Evolutionary conservation across 2,113 vertebrate genomes (phyloP).

Genomic region (Percina caprodes): DNA sequence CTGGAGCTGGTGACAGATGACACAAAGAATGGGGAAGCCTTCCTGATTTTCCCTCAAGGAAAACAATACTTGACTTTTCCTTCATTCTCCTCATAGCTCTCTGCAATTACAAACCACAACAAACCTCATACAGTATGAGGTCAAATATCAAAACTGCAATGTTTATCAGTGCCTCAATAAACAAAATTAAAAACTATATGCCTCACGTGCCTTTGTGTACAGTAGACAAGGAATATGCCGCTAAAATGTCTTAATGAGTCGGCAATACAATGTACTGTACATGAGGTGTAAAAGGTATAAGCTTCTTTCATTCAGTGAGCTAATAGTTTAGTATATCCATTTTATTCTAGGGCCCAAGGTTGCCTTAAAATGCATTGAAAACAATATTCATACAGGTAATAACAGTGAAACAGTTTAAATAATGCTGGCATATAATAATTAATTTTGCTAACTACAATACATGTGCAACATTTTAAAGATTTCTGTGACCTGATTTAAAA

Average conservation of each 20-base stretch:
- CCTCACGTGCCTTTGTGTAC: neutral
- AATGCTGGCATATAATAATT: neutral
- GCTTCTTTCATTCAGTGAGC: no score
- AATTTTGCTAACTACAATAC: neutral
- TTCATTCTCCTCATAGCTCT: neutral
- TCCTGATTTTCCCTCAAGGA: neutral
- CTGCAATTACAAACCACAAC: neutral
- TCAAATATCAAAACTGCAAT: neutral
- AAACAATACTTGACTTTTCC: constrained; percentile 46
- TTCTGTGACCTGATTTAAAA: neutral
- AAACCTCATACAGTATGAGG: neutral
- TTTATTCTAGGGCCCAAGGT: no score
- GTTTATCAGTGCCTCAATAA: neutral
- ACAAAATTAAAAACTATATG: neutral
- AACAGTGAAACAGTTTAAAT: no score
- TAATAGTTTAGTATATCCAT: no score
- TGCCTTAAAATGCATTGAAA: no score
- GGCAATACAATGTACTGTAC: neutral
- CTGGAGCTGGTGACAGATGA: constrained; percentile 74
- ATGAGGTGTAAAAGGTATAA: neutral
- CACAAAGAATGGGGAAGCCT: constrained; percentile 72
- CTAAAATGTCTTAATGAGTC: neutral
- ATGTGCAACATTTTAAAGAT: neutral
- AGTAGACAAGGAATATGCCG: neutral
- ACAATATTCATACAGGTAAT: no score